Conservation (phyloP, 23 tunicate genomes). For the Halocynthia roretzi region DNA sequence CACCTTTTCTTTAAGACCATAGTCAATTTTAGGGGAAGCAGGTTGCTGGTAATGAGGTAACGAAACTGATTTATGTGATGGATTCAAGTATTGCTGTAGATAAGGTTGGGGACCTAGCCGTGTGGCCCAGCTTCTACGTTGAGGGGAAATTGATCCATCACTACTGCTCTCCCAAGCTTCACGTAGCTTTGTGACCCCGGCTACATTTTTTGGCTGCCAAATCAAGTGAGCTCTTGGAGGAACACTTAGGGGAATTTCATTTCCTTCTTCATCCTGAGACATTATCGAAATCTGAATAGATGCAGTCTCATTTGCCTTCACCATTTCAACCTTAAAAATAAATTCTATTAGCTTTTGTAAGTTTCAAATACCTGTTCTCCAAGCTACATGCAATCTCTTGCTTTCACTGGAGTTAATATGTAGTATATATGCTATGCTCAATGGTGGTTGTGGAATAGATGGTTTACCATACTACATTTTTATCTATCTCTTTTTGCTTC, state of each 20-base stretch:
- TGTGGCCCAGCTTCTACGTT: conserved; percentile 30
- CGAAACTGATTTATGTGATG: conserved; percentile 39
- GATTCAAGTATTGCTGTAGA: conserved; percentile 11
- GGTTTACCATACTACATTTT: too few species aligned
- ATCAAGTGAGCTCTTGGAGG: conserved; percentile 54
- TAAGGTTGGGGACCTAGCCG: conserved; percentile 26
- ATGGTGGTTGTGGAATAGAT: too few species aligned
- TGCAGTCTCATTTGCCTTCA: conserved; percentile 22
- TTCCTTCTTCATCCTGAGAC: conserved; percentile 77
- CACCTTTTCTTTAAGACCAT: conserved; percentile 15
- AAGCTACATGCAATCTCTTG: too few species aligned
- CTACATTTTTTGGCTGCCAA: conserved; percentile 81
- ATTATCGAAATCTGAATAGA: conserved; percentile 46
- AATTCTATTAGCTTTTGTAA: background rate
- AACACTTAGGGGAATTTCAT: conserved; percentile 81
- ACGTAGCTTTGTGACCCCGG: conserved; percentile 77
- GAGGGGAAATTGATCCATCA: background rate
- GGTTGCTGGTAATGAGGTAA: conserved; percentile 68
- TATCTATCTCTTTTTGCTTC: too few species aligned
- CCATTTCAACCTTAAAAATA: conserved; percentile 11
- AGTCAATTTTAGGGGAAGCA: conserved; percentile 24
- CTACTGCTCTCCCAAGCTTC: conserved; percentile 63
- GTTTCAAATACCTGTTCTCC: too few species aligned
- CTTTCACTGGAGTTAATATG: too few species aligned
- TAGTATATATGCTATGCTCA: too few species aligned